Base-by-base conservation (phyloP, 2,888 invertebrate species). In the Pyrrhia umbra region DNA sequence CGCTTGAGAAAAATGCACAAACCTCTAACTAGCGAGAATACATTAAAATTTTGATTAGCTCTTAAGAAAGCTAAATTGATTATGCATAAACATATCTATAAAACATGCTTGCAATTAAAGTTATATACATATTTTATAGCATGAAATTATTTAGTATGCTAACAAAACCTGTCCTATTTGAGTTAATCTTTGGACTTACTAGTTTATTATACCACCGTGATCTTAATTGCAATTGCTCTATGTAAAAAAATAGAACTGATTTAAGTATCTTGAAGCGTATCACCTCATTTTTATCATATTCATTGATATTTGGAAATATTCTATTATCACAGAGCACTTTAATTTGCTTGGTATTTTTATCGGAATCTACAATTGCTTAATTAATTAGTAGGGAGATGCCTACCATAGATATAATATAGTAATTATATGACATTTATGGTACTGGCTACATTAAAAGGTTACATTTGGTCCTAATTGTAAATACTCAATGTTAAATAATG, bases 21-120 rank as follows among this genome's bases (percentile, higher is more conserved):
- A 55, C 62, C 58, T 37, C 27, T 74, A 68, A 80, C 73, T 79
- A 71, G 66, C 25, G 49, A 61, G 66, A 68, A 73, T 75, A 70
- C 37, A 80, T 72, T 70, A 57, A 62, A 71, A 63, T 75, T 59
- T 65, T 74, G 61, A 79, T 74, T 70, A 46, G 60, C 43, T 61
- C 49, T 54, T 70, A 30, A 9, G 55, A 65, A 57, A 51, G 49
- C 45, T 68, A 52, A 49, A 63, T 67, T 68, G 39, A 68, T 57
- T 66, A 65, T 61, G 37, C 40, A 68, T 63, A 52, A 75, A 62
- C 25, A 47, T 61, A 50, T 55, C 39, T 60, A 46, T 21, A 37
- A 63, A 51, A 54, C 46, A 58, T 18, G 40, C 16, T 45, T 25
- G 46, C 21, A 27, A 46, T 42, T 42, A 55, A 67, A 55, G 67